Evolutionary conservation across 2,888 invertebrate species (phyloP), one percentile per base, ranked within the genome.

Genomic region (Limnephilus rhombicus): DNA sequence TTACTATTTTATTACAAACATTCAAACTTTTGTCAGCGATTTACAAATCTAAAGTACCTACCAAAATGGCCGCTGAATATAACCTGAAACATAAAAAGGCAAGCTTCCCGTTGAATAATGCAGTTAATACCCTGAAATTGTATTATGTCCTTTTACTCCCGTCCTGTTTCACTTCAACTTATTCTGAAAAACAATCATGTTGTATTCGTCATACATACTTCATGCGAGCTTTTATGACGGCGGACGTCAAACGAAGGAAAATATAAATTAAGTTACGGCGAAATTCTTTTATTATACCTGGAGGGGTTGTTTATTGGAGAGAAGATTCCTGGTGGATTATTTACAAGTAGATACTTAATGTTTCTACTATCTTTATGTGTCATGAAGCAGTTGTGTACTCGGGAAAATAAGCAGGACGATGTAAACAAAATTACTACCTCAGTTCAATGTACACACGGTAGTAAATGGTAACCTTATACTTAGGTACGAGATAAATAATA

Each of bases 131-230:
- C 37, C 37, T 37, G 2, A 34, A 37, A 37, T 83, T 83, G 4
- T 41, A 18, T 83, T 34, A 24, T 83, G 15, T 41, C 24, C 83
- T 83, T 12, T 13, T 83, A 11, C 83, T 83, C 37, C 13, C 18
- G 15, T 41, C 83, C 83, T n/a, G 18, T 83, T 31, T 82, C 37
- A 13, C 83, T 83, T 34, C 83, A 34, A 18, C 37, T 83, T 83
- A 83, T 37, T 34, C 83, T 18, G 31, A 37, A 83, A 83, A 83
- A 83, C 37, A 83, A 83, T 83, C 83, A 41, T 24, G 37, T 24
- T 83, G 37, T 83, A 34, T 83, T 34, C 83, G 37, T 41, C 83
- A 41, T 83, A 83, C 34, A 83, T 83, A 83, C 37, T 83, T 37
- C 37, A 37, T 41, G 83, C 18, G 83, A 37, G 37, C 18, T 83